phyloP scores from a whole-genome alignment of 2,888 invertebrate genomes.

The Sericinus montela region DNA sequence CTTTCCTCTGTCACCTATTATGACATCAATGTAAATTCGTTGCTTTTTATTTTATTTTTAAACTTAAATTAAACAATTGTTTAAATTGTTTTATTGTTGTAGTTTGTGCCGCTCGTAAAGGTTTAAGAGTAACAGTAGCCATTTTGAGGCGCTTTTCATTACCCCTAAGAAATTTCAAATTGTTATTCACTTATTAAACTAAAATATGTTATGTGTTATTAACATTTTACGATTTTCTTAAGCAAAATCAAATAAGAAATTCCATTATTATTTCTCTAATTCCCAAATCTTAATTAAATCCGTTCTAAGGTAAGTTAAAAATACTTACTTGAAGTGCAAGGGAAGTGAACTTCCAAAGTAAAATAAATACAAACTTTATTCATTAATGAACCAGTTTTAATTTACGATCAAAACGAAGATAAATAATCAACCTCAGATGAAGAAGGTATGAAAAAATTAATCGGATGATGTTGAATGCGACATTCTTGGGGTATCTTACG shows the following conservation, averaged over 20 bases:
- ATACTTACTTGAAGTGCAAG: slow-evolving; percentile 33
- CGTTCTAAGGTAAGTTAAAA: not conserved
- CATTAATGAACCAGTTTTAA: slow-evolving; percentile 68
- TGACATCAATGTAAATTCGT: no score
- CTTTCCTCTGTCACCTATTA: no score
- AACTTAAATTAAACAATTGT: no score
- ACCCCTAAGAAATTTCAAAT: slow-evolving; percentile 16
- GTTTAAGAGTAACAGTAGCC: slow-evolving; percentile 28
- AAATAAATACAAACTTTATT: slow-evolving; percentile 49
- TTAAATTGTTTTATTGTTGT: slow-evolving; percentile 64
- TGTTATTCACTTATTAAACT: slow-evolving; percentile 37
- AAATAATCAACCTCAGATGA: slow-evolving; percentile 48
- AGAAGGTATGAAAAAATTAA: slow-evolving; percentile 47
- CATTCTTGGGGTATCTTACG: not conserved
- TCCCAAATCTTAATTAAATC: no score
- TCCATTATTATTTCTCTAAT: no score
- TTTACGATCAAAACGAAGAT: slow-evolving; percentile 59
- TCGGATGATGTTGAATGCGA: slow-evolving; percentile 32
- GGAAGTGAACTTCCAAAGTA: no score
- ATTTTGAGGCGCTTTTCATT: slow-evolving; percentile 9
- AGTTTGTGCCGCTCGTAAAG: slow-evolving; percentile 49
- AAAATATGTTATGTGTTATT: slow-evolving; percentile 26
- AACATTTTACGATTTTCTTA: not conserved
- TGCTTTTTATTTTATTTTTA: no score
- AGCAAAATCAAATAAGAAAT: no score